Evolutionary conservation across 1,140 invertebrate species (phyloP), one percentile per base, ranked within the genome.

Genomic region (Musca vetustissima): DNA sequence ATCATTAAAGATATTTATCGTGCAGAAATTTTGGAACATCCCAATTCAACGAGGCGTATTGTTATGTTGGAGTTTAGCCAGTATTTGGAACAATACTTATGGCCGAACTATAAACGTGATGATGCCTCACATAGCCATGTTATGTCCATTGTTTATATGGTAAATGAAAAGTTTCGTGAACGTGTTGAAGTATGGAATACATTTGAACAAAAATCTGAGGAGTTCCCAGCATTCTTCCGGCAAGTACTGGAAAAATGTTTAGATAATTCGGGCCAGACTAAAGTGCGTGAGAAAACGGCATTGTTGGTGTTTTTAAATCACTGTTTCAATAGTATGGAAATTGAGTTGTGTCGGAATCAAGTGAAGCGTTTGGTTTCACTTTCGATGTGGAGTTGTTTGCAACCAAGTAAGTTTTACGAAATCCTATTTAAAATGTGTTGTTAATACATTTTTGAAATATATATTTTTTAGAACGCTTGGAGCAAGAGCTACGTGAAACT

Each of bases 91-190:
- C 95, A 96, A 79, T 99, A 94, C 85, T 81, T 99, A 15, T 99
- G 97, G 97, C 96, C 95, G n/a, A 93, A 98, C 84, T 99, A 95
- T 82, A 83, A 87, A 52, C 85, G 88, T 1, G 85, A 83, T 15
- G 85, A 85, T 59, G 89, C 93, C 1, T 88, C 89, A 0, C 86
- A 91, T 71, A 88, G 90, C 2, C 95, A 98, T 83, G 89, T 97
- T 70, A 90, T 99, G 89, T 98, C 96, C 0, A 97, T 99, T 71
- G 92, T 98, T 36, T 90, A 94, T 0, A 97, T 99, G 92, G 89
- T 99, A 13, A 99, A 99, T 87, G 97, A 99, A 78, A 99, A 99
- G 81, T 98, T 98, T 78, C 85, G 97, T 15, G 98, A 99, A 85
- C 85, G 97, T 73, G 95, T 99, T 14, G 92, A 93, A 70, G 94